These are phyloP conservation scores for Hipparchia semele DNA, from an alignment of 2,888 invertebrate genomes.

Conservation along the genomic window DNA sequence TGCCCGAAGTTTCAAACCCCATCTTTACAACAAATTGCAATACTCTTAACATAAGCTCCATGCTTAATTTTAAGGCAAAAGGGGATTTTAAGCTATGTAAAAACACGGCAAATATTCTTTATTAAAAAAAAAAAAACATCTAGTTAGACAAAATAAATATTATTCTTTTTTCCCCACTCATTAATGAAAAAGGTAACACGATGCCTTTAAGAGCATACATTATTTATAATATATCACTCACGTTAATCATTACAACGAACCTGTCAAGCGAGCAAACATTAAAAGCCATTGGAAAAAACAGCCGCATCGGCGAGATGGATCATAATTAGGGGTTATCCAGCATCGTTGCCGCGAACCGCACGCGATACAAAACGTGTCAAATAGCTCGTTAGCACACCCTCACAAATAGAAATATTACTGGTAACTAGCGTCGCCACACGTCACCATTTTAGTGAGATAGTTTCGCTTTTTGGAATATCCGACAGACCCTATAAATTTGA, in stretches of 20 bases:
- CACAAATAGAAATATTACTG: conserved; percentile 78
- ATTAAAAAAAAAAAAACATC: no score
- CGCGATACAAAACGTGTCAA: conserved; percentile 74
- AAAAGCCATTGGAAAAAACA: conserved; percentile 46
- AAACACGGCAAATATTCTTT: no score
- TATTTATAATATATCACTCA: conserved; percentile 34
- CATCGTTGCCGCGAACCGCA: conserved; percentile 56
- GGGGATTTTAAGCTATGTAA: no score
- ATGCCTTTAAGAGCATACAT: conserved; percentile 19
- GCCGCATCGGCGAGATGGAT: conserved; percentile 33
- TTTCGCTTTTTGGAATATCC: not conserved
- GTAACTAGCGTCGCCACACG: conserved; percentile 24
- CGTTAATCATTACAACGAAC: conserved; percentile 56
- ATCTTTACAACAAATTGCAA: no score
- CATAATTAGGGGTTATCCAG: conserved; percentile 65
- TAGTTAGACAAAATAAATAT: no score
- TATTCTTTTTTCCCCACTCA: not conserved
- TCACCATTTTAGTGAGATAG: not conserved
- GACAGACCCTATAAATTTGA: not conserved
- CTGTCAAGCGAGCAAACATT: conserved; percentile 73
- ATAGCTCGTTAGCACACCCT: conserved; percentile 78
- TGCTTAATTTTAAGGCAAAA: no score
- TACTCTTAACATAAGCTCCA: no score
- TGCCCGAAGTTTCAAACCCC: not conserved
- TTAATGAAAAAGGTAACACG: conserved; percentile 20